A percentile compares a stretch with the other conserved stretches of the same genome.
Evolutionary conservation across 2,113 vertebrate species (phyloP).

Genomic region (Pteruthius melanotis): DNA sequence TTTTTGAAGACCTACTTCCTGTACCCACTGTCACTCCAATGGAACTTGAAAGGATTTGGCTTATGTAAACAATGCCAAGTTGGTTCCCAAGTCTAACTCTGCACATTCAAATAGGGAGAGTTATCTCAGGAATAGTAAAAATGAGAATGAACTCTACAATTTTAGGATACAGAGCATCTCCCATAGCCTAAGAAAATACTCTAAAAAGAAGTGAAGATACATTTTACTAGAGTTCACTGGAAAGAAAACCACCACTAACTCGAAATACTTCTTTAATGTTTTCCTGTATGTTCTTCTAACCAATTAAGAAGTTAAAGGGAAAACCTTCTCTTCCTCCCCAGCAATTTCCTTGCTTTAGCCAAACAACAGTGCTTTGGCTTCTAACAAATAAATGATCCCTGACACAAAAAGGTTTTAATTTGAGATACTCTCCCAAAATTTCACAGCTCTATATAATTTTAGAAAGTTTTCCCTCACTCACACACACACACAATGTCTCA

Average conservation of each 20-base stretch:
- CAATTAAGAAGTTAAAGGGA: not conserved
- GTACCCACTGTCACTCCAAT: not conserved
- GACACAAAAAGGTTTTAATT: not conserved
- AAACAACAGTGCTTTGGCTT: not conserved
- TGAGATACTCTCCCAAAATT: not conserved
- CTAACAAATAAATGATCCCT: not conserved
- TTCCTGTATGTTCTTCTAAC: not conserved
- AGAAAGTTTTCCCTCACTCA: not conserved
- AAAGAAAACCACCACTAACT: not conserved
- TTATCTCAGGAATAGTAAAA: not conserved
- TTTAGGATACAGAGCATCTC: not conserved
- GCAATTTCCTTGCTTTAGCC: not conserved
- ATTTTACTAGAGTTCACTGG: not conserved
- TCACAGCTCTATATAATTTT: not conserved
- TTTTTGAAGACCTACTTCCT: not conserved
- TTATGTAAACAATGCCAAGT: not conserved
- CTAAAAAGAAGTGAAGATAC: not conserved
- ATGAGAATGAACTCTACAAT: not conserved
- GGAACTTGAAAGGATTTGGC: not conserved
- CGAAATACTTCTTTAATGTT: not conserved
- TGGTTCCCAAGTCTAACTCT: not conserved
- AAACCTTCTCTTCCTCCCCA: not conserved
- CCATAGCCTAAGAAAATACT: not conserved
- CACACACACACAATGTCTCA: not conserved
- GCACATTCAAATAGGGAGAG: not conserved